Conservation (phyloP, 2,797 vertebrate genomes). For the Poliocrania exsul region DNA sequence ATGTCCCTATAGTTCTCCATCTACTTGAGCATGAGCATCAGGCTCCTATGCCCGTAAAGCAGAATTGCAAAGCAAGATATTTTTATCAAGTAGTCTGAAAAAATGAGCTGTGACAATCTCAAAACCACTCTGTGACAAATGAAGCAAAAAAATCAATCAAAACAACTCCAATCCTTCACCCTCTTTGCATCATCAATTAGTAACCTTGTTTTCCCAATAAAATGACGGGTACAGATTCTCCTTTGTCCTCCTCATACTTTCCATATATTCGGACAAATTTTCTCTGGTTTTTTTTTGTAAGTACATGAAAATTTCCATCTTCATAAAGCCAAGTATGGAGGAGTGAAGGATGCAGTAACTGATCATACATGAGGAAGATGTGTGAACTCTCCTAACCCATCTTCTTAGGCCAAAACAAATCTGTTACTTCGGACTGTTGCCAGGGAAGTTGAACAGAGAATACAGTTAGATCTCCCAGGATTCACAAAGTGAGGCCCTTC, state of each 20-base stretch:
- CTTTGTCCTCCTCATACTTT: neutral
- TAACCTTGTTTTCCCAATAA: neutral
- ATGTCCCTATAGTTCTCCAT: neutral
- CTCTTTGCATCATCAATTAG: neutral
- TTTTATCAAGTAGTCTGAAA: neutral
- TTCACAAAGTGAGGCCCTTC: neutral
- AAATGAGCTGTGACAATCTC: neutral
- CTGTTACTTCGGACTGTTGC: neutral
- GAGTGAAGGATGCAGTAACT: neutral
- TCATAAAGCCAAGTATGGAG: neutral
- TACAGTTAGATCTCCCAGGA: neutral
- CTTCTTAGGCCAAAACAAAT: neutral
- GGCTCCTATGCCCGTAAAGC: neutral
- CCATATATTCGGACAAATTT: neutral
- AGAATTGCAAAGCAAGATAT: neutral
- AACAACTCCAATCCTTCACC: neutral
- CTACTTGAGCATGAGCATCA: neutral
- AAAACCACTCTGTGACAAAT: neutral
- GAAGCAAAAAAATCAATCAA: neutral
- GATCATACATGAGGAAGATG: fast-evolving
- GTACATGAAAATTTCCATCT: neutral
- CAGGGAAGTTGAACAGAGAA: neutral
- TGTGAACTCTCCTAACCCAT: neutral
- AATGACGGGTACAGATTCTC: neutral
- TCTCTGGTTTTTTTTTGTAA: neutral